phyloP scores from a whole-genome alignment of 2,113 vertebrate species.

The Odocoileus virginianus region DNA sequence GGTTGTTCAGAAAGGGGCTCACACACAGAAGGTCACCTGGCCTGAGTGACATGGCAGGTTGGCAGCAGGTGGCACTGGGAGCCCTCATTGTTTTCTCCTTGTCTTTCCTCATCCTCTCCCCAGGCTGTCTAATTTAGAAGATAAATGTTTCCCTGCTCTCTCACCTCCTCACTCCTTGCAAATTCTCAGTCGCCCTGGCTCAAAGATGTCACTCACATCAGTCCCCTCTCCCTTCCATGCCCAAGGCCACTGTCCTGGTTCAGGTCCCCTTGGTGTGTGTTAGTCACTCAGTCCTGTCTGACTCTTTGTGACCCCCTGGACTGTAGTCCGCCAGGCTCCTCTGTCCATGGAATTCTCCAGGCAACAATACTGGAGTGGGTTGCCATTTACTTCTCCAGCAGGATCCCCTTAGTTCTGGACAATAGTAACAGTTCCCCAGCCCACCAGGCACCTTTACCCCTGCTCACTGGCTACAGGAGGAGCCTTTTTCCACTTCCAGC shows the following conservation, averaged over 20 bases:
- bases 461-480: background rate
- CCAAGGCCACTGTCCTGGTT: background rate
- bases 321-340: background rate
- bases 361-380: background rate
- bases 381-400: background rate
- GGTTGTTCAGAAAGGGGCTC: background rate
- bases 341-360: background rate
- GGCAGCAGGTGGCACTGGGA: background rate
- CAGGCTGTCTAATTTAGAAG: background rate
- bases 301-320: background rate
- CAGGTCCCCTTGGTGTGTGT: background rate
- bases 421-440: background rate
- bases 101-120: background rate
- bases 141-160: background rate
- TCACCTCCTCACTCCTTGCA: background rate
- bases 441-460: background rate
- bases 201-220: background rate
- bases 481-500: background rate
- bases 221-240: background rate
- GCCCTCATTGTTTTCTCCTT: background rate
- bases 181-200: background rate
- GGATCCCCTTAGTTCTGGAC: background rate
- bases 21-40: slow-evolving; percentile 44
- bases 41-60: background rate
- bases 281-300: background rate